A percentile compares a stretch with the other conserved stretches of the same genome.
Conservation (phyloP, 2,113 vertebrate species). For the Noturus placidus region DNA sequence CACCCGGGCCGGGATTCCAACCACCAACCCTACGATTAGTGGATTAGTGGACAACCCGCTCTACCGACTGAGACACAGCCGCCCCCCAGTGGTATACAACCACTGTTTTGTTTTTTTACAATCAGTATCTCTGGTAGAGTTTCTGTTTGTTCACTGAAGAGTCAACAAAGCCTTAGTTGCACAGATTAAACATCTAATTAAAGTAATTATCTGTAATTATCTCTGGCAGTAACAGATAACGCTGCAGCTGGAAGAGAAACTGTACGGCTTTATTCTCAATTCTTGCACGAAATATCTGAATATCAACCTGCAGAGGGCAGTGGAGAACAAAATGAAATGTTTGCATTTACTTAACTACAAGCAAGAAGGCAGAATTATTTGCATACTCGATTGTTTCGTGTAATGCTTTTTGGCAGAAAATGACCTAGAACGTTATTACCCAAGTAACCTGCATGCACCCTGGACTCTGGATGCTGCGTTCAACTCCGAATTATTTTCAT, state of each 20-base stretch:
- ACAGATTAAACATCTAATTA: background rate
- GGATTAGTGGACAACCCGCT: no score
- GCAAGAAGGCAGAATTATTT: no score
- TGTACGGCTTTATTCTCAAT: background rate
- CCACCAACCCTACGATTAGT: no score
- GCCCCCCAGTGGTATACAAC: no score
- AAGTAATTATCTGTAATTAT: background rate
- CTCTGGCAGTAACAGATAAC: background rate
- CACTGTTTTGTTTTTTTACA: background rate
- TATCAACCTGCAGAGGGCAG: background rate
- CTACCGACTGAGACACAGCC: no score
- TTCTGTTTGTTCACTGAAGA: background rate
- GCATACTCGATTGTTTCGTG: no score
- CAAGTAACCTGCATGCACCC: background rate
- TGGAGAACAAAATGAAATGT: background rate
- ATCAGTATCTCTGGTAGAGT: background rate
- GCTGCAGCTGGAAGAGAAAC: background rate
- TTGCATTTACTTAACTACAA: background rate
- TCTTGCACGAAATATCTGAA: background rate
- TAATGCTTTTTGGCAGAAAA: background rate
- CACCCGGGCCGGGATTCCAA: no score
- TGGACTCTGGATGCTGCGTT: no score
- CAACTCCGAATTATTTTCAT: background rate
- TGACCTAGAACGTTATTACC: background rate
- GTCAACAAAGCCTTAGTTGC: conserved; percentile 9